These are phyloP conservation scores for Denticeps clupeoides DNA, from an alignment of 2,797 vertebrate species.

Conservation along the genomic window DNA sequence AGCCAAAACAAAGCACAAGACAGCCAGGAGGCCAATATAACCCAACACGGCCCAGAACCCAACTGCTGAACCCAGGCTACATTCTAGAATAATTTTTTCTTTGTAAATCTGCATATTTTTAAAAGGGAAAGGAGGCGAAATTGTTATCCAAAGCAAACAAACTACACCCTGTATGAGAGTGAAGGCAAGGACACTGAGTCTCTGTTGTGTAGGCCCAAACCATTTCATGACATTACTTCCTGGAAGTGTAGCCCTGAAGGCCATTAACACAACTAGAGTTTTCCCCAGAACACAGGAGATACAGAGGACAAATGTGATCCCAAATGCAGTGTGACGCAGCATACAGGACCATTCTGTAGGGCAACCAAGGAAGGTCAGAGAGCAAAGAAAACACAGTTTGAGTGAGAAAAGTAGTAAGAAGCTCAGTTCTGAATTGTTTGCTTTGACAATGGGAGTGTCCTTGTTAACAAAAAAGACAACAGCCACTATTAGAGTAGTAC, in stretches of 20 bases:
- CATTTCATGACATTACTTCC: conserved; percentile 50
- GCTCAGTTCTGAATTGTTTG: conserved; percentile 58
- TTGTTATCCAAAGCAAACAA: conserved; percentile 31
- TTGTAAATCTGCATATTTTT: conserved; percentile 28
- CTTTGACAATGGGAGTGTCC: conserved; percentile 49
- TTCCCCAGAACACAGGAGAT: conserved; percentile 56
- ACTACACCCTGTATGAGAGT: conserved; percentile 38
- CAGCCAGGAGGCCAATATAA: conserved; percentile 31
- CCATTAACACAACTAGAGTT: conserved; percentile 56
- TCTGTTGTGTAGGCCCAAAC: conserved; percentile 53
- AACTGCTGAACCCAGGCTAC: conserved; percentile 29
- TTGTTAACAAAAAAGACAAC: conserved; percentile 43
- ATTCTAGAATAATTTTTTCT: conserved; percentile 37
- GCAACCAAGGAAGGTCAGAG: conserved; percentile 50
- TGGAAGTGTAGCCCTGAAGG: conserved; percentile 46
- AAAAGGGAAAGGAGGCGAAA: conserved; percentile 30
- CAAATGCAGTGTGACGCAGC: conserved; percentile 52
- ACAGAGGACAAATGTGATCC: conserved; percentile 55
- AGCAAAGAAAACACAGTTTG: conserved; percentile 52
- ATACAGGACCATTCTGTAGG: conserved; percentile 58
- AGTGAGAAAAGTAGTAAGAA: conserved; percentile 55
- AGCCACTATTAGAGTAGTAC: conserved; percentile 37
- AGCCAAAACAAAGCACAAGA: conserved; percentile 36
- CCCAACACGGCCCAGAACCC: conserved; percentile 36
- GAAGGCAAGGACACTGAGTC: conserved; percentile 45